Evolutionary conservation across 2,113 vertebrate species (phyloP).

Genomic region (Poeciliopsis retropinna): DNA sequence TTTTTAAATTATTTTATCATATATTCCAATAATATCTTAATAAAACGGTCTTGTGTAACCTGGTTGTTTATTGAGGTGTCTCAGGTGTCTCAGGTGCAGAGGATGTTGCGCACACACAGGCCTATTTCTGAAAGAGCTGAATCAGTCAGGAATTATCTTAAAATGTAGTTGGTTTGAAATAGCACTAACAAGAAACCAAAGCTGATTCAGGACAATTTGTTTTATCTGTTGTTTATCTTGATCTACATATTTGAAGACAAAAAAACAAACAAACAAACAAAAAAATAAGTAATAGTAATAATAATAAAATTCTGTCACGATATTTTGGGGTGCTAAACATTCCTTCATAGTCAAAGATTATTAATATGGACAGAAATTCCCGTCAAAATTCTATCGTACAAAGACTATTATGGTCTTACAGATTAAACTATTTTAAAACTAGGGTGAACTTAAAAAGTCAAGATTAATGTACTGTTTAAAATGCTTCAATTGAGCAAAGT

Average conservation of each 20-base stretch:
- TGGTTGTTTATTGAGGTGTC: not conserved
- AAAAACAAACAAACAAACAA: not conserved
- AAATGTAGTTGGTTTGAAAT: not conserved
- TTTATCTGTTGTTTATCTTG: not conserved
- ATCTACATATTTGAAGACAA: not conserved
- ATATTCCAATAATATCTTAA: not conserved
- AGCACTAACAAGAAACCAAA: not conserved
- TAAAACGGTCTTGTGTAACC: not conserved
- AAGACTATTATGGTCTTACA: not conserved
- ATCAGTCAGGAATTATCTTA: not conserved
- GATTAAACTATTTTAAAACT: no score
- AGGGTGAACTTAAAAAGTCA: not conserved
- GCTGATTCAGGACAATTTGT: not conserved
- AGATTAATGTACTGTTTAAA: not conserved
- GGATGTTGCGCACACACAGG: constrained; percentile 32
- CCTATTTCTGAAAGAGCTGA: constrained; percentile 2
- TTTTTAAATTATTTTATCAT: no score
- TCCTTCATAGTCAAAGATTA: not conserved
- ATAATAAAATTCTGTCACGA: not conserved
- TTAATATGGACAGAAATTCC: not conserved
- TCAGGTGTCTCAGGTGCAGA: constrained; percentile 38
- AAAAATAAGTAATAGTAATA: no score
- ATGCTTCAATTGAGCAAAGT: not conserved
- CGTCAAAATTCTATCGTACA: no score
- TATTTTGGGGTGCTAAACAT: not conserved